Conservation (phyloP, 2,797 vertebrate genomes). For the Tarsius wallacei region DNA sequence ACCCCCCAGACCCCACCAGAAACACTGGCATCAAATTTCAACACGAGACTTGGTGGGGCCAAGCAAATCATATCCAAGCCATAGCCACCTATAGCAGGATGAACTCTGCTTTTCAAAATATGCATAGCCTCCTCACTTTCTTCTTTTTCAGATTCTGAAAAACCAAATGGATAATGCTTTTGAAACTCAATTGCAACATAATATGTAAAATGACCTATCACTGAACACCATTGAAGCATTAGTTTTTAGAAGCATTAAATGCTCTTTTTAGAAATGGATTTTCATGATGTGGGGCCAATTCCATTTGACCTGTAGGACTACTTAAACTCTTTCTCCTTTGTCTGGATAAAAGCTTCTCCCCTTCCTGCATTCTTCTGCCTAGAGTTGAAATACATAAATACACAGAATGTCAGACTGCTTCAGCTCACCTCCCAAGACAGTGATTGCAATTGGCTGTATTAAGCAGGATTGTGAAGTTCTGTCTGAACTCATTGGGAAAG, state of each 20-base stretch:
- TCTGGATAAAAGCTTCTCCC: constrained; percentile 52
- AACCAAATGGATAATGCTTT: constrained; percentile 43
- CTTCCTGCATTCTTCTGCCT: neutral
- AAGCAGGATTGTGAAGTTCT: constrained; percentile 17
- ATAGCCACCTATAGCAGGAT: neutral
- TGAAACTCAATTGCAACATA: constrained; percentile 6
- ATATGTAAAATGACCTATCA: constrained; percentile 54
- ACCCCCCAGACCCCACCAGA: too few species aligned
- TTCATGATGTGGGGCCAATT: constrained; percentile 61
- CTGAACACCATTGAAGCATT: neutral
- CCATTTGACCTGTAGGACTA: constrained; percentile 62
- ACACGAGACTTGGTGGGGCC: neutral
- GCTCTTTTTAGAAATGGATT: constrained; percentile 57
- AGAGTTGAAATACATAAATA: neutral
- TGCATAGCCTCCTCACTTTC: neutral
- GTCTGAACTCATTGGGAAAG: constrained; percentile 22
- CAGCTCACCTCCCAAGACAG: neutral
- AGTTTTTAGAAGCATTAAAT: constrained; percentile 59
- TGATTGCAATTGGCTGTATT: neutral
- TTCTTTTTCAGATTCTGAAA: constrained; percentile 39
- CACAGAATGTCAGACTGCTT: neutral
- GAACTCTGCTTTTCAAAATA: constrained; percentile 59
- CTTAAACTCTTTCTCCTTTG: constrained; percentile 53
- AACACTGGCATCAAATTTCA: neutral
- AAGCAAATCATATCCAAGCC: neutral